Conservation (phyloP, 2,888 invertebrate genomes). For the Apodemia zela region DNA sequence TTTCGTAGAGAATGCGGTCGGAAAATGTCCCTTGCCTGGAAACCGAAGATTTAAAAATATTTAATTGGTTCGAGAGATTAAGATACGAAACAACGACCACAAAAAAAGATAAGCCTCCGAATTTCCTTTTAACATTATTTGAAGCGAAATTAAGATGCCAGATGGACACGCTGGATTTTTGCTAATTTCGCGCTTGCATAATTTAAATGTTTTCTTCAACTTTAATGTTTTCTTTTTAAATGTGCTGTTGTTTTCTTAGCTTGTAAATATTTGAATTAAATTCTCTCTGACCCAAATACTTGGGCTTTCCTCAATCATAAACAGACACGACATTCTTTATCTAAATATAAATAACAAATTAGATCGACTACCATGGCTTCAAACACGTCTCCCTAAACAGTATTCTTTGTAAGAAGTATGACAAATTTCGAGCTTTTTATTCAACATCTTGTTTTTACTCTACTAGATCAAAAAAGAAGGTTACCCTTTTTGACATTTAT, state of each 20-base stretch:
- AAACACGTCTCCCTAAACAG: no score
- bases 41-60: constrained; percentile 28
- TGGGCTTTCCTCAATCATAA: no score
- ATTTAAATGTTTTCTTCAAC: neutral
- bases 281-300: neutral
- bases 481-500: no score
- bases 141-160: constrained; percentile 33
- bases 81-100: constrained; percentile 33
- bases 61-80: constrained; percentile 36
- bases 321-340: no score
- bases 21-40: constrained; percentile 1
- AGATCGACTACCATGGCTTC: no score
- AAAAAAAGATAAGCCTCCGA: constrained; percentile 28
- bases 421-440: no score
- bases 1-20: constrained; percentile 1
- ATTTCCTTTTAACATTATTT: constrained; percentile 34
- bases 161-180: constrained; percentile 17
- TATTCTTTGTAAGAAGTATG: no score
- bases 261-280: neutral
- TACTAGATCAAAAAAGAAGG: no score
- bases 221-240: neutral
- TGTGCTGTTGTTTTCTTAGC: neutral
- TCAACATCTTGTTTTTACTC: no score
- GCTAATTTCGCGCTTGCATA: constrained; percentile 11
- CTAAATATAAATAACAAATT: no score